Evolutionary conservation across 2,888 invertebrate species (phyloP).

Genomic region (Noctua janthe): DNA sequence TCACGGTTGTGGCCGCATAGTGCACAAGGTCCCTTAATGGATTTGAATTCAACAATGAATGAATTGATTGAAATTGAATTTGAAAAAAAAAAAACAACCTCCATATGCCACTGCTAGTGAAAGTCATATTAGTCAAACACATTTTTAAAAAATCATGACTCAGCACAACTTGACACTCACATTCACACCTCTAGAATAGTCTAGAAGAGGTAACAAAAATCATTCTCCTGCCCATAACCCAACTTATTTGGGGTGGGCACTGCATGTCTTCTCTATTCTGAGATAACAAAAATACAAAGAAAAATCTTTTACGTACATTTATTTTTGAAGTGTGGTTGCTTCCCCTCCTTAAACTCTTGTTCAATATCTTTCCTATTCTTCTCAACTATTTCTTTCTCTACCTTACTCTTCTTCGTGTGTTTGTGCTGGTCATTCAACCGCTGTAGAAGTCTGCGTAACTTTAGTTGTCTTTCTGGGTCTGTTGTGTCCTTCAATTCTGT

Average conservation of each 20-base stretch:
- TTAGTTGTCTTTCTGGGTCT: constrained; percentile 91
- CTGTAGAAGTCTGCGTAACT: constrained; percentile 93
- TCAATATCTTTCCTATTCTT: constrained; percentile 89
- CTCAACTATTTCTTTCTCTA: constrained; percentile 89
- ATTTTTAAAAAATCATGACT: not conserved
- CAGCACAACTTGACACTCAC: not conserved
- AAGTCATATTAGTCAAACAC: not conserved
- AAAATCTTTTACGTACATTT: constrained; percentile 73
- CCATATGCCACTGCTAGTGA: not conserved
- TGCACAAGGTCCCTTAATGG: not conserved
- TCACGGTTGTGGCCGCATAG: not conserved
- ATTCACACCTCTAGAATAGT: not conserved
- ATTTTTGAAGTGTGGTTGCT: constrained; percentile 92
- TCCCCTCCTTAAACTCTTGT: constrained; percentile 91
- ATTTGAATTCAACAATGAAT: too few relatives aligned
- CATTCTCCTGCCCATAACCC: too few relatives aligned
- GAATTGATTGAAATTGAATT: too few relatives aligned
- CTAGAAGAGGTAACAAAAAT: not conserved
- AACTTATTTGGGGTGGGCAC: too few relatives aligned
- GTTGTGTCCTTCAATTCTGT: constrained; percentile 91
- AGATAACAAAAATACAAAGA: not conserved
- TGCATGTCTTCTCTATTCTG: too few relatives aligned
- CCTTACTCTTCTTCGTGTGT: constrained; percentile 90
- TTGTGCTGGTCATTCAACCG: constrained; percentile 95
- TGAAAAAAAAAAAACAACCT: not conserved